These are phyloP conservation scores for Microctenopoma stevenorrisi DNA, from an alignment of 2,797 vertebrate species.

Conservation along the genomic window DNA sequence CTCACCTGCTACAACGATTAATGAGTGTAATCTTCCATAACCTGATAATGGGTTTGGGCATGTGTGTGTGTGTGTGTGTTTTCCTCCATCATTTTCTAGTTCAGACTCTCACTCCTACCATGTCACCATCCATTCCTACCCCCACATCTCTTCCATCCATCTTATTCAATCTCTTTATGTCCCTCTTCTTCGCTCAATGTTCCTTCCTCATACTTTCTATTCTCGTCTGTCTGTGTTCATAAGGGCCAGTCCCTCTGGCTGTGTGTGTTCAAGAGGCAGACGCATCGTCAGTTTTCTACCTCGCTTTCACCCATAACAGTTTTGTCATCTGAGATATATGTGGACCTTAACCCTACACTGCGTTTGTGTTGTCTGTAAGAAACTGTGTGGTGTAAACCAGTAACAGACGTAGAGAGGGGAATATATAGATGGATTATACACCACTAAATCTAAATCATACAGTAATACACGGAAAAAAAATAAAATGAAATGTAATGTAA, in stretches of 20 bases:
- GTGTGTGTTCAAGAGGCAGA: neutral
- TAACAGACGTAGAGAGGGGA: constrained; percentile 9
- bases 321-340: constrained; percentile 32
- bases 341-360: constrained; percentile 12
- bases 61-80: constrained; percentile 7
- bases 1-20: constrained; percentile 77
- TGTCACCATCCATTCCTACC: constrained; percentile 29
- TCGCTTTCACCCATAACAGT: constrained; percentile 40
- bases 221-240: constrained; percentile 22
- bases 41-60: constrained; percentile 68
- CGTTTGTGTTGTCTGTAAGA: neutral
- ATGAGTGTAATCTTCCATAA: constrained; percentile 77
- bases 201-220: constrained; percentile 20
- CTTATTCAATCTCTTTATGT: constrained; percentile 42
- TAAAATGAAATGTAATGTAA: constrained; percentile 29
- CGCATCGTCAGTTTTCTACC: constrained; percentile 39
- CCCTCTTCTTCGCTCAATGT: constrained; percentile 24
- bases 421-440: constrained; percentile 14
- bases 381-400: constrained; percentile 23
- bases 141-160: constrained; percentile 30
- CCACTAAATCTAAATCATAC: constrained; percentile 8
- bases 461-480: constrained; percentile 26
- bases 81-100: neutral
- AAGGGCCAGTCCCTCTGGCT: constrained; percentile 30
- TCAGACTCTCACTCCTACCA: constrained; percentile 14